Evolutionary conservation across 2,797 vertebrate species (phyloP).

Genomic region (Phrynocephalus vlangalii): DNA sequence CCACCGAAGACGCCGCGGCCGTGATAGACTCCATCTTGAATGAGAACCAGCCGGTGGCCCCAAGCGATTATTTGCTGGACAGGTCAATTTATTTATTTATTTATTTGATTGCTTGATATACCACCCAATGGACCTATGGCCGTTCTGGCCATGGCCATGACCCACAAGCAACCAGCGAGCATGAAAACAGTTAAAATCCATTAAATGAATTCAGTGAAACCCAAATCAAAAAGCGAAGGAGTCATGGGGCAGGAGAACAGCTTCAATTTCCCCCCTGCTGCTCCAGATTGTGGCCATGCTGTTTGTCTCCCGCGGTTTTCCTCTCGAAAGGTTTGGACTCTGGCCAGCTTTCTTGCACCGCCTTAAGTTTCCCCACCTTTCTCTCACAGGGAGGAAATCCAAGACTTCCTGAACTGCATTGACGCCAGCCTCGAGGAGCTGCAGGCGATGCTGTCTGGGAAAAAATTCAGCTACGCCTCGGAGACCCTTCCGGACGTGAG

Average conservation of each 20-base stretch:
- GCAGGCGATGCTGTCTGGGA: constrained; percentile 69
- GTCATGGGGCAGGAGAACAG: too few relatives aligned
- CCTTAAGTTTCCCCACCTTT: background rate
- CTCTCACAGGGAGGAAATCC: constrained; percentile 69
- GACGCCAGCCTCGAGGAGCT: constrained; percentile 72
- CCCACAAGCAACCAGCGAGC: too few relatives aligned
- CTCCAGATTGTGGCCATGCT: too few relatives aligned
- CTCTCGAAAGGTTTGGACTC: background rate
- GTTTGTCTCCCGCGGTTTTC: background rate
- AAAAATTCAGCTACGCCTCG: constrained; percentile 60
- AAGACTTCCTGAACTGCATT: constrained; percentile 73
- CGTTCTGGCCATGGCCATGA: too few relatives aligned
- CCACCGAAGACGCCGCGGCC: constrained; percentile 65
- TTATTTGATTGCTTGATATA: too few relatives aligned
- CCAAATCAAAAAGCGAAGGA: too few relatives aligned
- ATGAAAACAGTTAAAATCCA: too few relatives aligned
- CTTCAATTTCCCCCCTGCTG: too few relatives aligned
- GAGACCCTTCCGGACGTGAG: constrained; percentile 64
- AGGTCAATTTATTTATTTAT: constrained; percentile 53
- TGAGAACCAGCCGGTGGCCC: constrained; percentile 57
- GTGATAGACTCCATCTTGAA: constrained; percentile 73
- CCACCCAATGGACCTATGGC: too few relatives aligned
- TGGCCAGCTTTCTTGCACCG: background rate
- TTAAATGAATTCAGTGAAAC: too few relatives aligned
- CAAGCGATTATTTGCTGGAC: constrained; percentile 61